Evolutionary conservation across 2,797 vertebrate genomes (phyloP), one percentile per base, ranked within the genome.

Genomic region (Pangasius mekongensis): DNA sequence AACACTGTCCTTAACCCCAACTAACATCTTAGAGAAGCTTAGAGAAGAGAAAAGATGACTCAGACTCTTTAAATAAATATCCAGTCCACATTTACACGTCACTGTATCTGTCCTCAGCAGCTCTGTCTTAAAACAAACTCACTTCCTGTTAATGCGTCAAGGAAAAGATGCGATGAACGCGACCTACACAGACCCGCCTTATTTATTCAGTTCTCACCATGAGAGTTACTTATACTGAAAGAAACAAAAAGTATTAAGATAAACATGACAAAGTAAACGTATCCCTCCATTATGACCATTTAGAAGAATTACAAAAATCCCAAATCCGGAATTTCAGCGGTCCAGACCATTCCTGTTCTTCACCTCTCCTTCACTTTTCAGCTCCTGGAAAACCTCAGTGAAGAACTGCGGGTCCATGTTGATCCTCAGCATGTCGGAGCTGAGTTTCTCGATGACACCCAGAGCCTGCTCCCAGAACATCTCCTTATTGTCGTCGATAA

Each of bases 391-490:
- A 92, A 99, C 96, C 96, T 99, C 96, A 84, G 98, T 99, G 96
- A 99, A 99, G 95, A 98, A 99, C 93, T 98, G 98, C 86, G 98
- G 98, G 93, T 99, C 98, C 22, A 97, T 96, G 89, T 99, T 99
- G 91, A 99, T 97, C 94, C 96, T 96, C 90, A 99, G 96, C 99
- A 99, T 99, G 95, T 99, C 97, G 94, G 95, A 94, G 93, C 99
- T 99, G 93, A 98, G 96, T 94, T 96, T 96, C 93, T 97, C 90
- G 94, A 99, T 99, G 95, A 99, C 96, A 91, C 95, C 92, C 89
- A 99, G 96, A 86, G 98, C 98, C 89, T 96, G 97, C 77, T 98
- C 97, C 98, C 98, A 99, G 95, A 99, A 99, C 88, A 97, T 95
- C 91, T 99, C 98, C 94, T 97, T 97, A 95, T 98, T 97, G 83